Conservation (phyloP, 2,797 vertebrate genomes). For the Liasis olivaceus region DNA sequence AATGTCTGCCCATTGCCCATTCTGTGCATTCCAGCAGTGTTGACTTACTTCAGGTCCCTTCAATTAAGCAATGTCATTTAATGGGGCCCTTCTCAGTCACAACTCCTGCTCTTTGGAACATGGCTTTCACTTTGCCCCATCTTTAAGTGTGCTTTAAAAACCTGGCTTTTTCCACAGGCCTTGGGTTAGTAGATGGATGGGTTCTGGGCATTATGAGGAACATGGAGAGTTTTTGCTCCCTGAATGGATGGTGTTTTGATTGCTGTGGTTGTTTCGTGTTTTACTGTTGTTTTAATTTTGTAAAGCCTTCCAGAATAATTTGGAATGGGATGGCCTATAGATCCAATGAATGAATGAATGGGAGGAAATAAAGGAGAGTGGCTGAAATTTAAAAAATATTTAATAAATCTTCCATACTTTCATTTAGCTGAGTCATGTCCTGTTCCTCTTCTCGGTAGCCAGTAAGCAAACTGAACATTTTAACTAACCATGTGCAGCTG, state of each 20-base stretch:
- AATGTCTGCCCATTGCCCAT: too few species aligned
- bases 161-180: too few species aligned
- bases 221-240: background rate
- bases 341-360: background rate
- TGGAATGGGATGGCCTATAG: background rate
- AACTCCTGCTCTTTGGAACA: too few species aligned
- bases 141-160: too few species aligned
- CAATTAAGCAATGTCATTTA: too few species aligned
- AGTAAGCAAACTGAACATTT: background rate
- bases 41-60: too few species aligned
- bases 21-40: too few species aligned
- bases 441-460: background rate
- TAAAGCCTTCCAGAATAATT: background rate
- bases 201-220: background rate
- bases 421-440: background rate
- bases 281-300: background rate
- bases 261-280: background rate
- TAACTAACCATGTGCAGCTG: background rate
- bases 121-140: too few species aligned
- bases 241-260: background rate
- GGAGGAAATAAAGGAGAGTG: background rate
- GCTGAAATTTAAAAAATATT: background rate
- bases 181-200: too few species aligned
- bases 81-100: too few species aligned
- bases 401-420: background rate